Evolutionary conservation across 2,888 invertebrate species (phyloP).

Genomic region (Amblyjoppa fuscipennis): DNA sequence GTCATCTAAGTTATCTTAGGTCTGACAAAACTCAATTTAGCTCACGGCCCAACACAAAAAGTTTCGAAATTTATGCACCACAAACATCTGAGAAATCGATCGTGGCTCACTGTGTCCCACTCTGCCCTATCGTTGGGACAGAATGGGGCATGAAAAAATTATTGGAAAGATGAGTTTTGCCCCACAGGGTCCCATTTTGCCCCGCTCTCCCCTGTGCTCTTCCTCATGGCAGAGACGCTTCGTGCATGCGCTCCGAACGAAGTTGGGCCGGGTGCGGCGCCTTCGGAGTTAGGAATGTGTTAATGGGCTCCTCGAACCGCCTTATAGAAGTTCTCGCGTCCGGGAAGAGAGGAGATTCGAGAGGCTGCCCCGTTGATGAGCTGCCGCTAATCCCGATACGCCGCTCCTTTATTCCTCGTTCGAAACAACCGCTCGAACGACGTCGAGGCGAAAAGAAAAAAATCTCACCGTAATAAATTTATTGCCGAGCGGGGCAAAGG

Average conservation of each 20-base stretch:
- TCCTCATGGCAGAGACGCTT: background rate
- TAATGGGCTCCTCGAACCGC: conserved; percentile 63
- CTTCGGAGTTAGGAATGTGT: conserved; percentile 67
- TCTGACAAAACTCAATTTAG: too few relatives aligned
- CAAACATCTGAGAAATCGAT: too few relatives aligned
- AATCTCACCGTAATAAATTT: background rate
- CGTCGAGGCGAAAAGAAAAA: background rate
- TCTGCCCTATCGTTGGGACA: too few relatives aligned
- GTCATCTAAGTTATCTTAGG: too few relatives aligned
- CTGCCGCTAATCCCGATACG: too few relatives aligned
- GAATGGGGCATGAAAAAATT: too few relatives aligned
- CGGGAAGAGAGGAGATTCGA: background rate
- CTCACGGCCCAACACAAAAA: too few relatives aligned
- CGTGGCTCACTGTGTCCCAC: too few relatives aligned
- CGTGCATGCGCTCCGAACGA: conserved; percentile 8
- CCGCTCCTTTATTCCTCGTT: background rate
- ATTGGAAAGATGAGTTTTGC: too few relatives aligned
- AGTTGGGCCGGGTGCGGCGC: conserved; percentile 38
- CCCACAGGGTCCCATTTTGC: too few relatives aligned
- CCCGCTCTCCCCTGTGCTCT: background rate
- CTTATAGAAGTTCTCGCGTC: conserved; percentile 11
- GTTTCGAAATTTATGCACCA: too few relatives aligned
- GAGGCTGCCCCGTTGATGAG: background rate
- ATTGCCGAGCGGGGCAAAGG: background rate
- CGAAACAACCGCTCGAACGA: background rate